phyloP scores from a whole-genome alignment of 2,888 invertebrate genomes.

The Hemaris fuciformis region DNA sequence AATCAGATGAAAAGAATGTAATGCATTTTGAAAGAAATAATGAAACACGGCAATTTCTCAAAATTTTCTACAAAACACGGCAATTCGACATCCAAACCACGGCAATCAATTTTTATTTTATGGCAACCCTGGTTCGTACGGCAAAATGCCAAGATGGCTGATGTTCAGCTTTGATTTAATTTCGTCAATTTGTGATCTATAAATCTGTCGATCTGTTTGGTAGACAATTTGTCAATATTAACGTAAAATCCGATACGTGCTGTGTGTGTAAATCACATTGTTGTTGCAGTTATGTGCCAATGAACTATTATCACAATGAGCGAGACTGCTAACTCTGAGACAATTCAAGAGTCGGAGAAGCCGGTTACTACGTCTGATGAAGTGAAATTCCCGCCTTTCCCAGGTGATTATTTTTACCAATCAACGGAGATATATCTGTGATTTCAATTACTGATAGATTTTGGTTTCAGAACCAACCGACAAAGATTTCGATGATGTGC shows the following conservation, averaged over 20 bases:
- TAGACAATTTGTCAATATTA: not conserved
- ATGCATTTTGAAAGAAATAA: too few species aligned
- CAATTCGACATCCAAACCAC: too few species aligned
- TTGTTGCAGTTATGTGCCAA: conserved; percentile 4
- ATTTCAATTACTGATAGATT: not conserved
- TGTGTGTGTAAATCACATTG: not conserved
- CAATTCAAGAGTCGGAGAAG: conserved; percentile 57
- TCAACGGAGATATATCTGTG: not conserved
- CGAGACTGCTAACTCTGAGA: conserved; percentile 53
- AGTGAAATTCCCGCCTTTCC: conserved; percentile 71
- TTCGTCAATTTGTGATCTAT: conserved; percentile 20
- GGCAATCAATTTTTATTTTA: too few species aligned
- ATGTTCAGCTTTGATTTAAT: conserved; percentile 24
- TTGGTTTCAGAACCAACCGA: conserved; percentile 62
- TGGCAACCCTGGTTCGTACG: too few species aligned
- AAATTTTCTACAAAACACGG: too few species aligned
- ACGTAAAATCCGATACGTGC: not conserved
- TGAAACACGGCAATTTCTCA: too few species aligned
- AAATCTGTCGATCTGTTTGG: not conserved
- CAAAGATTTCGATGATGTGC: conserved; percentile 76
- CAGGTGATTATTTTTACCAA: conserved; percentile 43
- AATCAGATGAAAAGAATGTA: too few species aligned
- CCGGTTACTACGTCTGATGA: conserved; percentile 56
- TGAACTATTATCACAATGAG: conserved; percentile 50
- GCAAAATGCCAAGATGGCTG: conserved; percentile 60